Evolutionary conservation across 2,888 invertebrate species (phyloP).

Genomic region (Norana najaformis): DNA sequence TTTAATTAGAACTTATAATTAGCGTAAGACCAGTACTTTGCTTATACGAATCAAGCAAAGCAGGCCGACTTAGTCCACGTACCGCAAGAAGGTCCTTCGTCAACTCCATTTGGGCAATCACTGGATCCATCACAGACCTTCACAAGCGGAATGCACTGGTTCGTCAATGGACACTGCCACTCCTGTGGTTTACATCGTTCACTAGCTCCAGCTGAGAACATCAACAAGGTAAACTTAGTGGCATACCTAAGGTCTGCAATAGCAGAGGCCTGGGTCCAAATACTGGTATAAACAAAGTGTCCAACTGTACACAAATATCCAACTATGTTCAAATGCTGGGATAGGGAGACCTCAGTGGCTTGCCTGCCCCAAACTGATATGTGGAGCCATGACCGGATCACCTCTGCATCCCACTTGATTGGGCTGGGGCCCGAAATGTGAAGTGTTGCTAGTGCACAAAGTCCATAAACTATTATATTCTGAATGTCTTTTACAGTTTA

Average conservation of each 20-base stretch:
- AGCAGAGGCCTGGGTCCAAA: neutral
- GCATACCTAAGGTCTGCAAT: neutral
- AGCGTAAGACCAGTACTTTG: neutral
- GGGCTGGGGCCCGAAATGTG: too few species aligned
- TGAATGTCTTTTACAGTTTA: too few species aligned
- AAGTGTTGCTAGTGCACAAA: too few species aligned
- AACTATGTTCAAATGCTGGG: neutral
- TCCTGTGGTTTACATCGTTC: constrained; percentile 49
- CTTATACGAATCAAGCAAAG: neutral
- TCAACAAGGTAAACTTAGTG: neutral
- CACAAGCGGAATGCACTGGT: constrained; percentile 78
- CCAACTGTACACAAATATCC: too few species aligned
- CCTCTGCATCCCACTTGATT: too few species aligned
- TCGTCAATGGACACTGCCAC: constrained; percentile 54
- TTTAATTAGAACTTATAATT: neutral
- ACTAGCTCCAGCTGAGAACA: neutral
- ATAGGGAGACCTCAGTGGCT: neutral
- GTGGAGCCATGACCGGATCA: neutral
- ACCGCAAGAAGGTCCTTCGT: constrained; percentile 89
- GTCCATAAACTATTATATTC: too few species aligned
- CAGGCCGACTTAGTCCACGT: constrained; percentile 67
- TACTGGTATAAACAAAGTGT: too few species aligned
- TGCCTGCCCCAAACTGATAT: neutral
- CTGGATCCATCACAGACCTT: constrained; percentile 83
- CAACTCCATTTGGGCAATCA: constrained; percentile 91